These are phyloP conservation scores for Meloidogyne hapla DNA, from an alignment of 1,140 invertebrate genomes.

Conservation along the genomic window DNA sequence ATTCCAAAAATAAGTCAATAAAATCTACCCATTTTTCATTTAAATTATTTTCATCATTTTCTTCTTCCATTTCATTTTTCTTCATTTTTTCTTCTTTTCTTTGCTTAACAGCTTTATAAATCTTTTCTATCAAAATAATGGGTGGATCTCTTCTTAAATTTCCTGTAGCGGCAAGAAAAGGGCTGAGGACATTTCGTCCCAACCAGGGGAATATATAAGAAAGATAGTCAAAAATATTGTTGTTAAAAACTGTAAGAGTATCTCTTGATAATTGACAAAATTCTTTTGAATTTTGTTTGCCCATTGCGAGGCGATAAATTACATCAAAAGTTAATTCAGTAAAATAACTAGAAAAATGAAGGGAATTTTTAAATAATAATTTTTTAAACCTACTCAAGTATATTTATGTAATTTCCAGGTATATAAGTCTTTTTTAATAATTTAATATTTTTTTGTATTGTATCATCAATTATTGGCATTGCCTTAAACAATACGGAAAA, in stretches of 20 bases:
- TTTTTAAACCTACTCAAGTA: neutral
- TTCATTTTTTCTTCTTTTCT: conserved; percentile 7
- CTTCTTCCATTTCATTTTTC: neutral
- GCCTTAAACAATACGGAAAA: neutral
- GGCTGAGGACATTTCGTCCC: neutral
- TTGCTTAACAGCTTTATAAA: neutral
- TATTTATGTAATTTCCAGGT: neutral
- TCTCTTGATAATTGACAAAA: conserved; percentile 33
- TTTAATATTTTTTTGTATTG: conserved; percentile 2
- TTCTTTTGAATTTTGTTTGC: conserved; percentile 43
- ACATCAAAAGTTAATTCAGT: conserved; percentile 55
- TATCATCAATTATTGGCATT: conserved; percentile 1
- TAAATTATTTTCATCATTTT: conserved; percentile 17
- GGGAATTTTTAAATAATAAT: neutral
- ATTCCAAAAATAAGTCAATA: conserved; percentile 50
- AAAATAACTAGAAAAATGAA: conserved; percentile 35
- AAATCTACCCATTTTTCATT: conserved; percentile 40
- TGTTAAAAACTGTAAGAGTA: conserved; percentile 10
- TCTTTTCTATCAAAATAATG: neutral
- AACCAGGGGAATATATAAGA: conserved; percentile 22
- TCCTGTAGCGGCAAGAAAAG: neutral
- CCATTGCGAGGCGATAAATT: conserved; percentile 51
- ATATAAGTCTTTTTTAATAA: neutral
- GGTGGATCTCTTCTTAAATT: neutral
- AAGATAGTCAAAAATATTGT: conserved; percentile 15